Evolutionary conservation across 2,113 vertebrate species (phyloP).

Genomic region (Procavia capensis): DNA sequence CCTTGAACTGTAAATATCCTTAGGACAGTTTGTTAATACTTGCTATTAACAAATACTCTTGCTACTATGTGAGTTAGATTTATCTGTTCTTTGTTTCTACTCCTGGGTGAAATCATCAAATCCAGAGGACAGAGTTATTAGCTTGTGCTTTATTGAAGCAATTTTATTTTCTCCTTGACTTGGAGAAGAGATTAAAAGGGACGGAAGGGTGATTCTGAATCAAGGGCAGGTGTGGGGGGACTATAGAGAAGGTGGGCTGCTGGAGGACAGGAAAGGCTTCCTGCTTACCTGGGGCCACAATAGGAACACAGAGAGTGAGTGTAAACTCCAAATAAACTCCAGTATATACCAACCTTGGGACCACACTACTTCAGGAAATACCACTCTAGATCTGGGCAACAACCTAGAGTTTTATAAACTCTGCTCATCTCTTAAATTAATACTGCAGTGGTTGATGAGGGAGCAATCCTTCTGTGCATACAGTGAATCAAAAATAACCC

Average conservation of each 20-base stretch:
- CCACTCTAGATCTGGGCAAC: background rate
- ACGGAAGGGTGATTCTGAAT: background rate
- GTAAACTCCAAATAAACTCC: background rate
- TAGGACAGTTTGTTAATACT: background rate
- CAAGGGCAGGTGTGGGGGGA: background rate
- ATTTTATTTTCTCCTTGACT: slow-evolving; percentile 36
- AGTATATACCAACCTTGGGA: slow-evolving; percentile 20
- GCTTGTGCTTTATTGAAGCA: background rate
- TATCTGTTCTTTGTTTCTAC: background rate
- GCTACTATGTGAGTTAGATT: background rate
- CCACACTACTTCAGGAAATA: background rate
- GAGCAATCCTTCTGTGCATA: background rate
- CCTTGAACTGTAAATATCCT: background rate
- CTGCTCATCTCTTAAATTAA: slow-evolving; percentile 57
- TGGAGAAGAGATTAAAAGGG: background rate
- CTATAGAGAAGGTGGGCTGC: background rate
- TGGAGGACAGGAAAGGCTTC: background rate
- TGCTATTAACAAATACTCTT: background rate
- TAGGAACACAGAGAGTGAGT: background rate
- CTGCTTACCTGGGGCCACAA: background rate
- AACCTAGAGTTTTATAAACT: slow-evolving; percentile 37
- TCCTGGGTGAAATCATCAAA: background rate
- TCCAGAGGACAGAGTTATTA: background rate
- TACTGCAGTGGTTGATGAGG: background rate
- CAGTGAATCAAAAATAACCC: slow-evolving; percentile 25